Evolutionary conservation across 2,888 invertebrate species (phyloP), one percentile per base, ranked within the genome.

Genomic region (Lamellibrachia satsuma): DNA sequence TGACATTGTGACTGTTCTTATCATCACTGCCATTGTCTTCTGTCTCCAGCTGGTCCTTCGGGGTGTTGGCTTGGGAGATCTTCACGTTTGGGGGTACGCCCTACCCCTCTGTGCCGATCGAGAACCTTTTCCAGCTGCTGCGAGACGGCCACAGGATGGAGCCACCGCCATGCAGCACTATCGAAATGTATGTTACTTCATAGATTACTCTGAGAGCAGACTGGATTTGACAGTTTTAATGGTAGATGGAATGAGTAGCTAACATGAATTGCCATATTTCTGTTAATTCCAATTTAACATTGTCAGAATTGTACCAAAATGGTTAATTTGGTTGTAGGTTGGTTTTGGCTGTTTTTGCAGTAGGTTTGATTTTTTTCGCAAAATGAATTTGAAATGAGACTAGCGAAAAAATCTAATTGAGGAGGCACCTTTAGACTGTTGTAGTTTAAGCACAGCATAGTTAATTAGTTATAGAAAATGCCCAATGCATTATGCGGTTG

Each of bases 1-100:
- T 75, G 75, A 75, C 2, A 75, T 22, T 75, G 3, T 9, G 9
- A 60, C 22, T 2, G 4, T 1, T 3, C 15, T 75, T 75, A 22
- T 75, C 75, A n/a, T 75, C 22, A 75, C 1, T 75, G 75, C n/a
- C 75, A 75, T 75, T 75, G 75, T 15, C n/a, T 75, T 22, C 75
- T 75, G 4, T 22, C 75, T 75, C n/a, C 99, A 99, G 96, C 92
- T 99, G 99, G 99, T 99, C 99, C 0, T 99, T 98, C 97, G 99
- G 99, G 90, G 98, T 99, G 94, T 97, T 99, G n/a, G 97, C 99
- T 92, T 99, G 99, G 99, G 99, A 99, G 97, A 99, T 99, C 92
- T 99, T 99, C 98, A 99, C 99, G 0, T 97, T 99, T 92, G 99
- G 99, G 39, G 99, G 99, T 27, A 99, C 99, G 7, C 99, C 99